phyloP scores from a whole-genome alignment of 2,888 invertebrate species.

The Entomobrya proxima region DNA sequence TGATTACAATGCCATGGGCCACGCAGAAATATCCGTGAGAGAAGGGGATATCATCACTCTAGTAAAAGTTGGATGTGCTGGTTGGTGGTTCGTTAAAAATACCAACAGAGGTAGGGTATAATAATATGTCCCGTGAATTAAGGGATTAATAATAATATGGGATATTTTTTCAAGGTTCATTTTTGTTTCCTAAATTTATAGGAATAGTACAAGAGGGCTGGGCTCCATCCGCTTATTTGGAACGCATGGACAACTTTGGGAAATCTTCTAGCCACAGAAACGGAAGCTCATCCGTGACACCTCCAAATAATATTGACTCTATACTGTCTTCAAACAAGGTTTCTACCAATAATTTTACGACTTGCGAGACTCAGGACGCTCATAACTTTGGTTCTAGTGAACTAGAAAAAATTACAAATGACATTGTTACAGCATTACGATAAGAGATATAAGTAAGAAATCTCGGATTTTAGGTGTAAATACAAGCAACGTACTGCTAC shows the following conservation, averaged over 20 bases:
- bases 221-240: conserved; percentile 96
- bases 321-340: conserved; percentile 42
- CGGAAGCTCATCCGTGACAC: conserved; percentile 29
- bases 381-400: conserved; percentile 51
- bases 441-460: too few relatives aligned
- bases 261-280: conserved; percentile 34
- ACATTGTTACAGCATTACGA: conserved; percentile 60
- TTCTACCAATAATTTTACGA: conserved; percentile 5
- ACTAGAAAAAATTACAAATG: conserved; percentile 62
- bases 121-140: too few relatives aligned
- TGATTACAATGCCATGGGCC: conserved; percentile 94
- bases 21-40: conserved; percentile 91
- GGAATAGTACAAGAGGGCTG: conserved; percentile 79
- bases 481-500: not conserved
- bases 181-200: not conserved
- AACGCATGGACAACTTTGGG: conserved; percentile 79
- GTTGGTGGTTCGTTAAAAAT: conserved; percentile 97
- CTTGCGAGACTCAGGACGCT: conserved; percentile 10
- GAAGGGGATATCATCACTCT: conserved; percentile 94
- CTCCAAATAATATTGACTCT: conserved; percentile 41
- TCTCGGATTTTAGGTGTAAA: too few relatives aligned
- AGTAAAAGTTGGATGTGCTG: conserved; percentile 94
- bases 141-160: too few relatives aligned
- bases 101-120: conserved; percentile 76
- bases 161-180: too few relatives aligned